phyloP scores from a whole-genome alignment of 2,888 invertebrate genomes.

The Cantharis lateralis region DNA sequence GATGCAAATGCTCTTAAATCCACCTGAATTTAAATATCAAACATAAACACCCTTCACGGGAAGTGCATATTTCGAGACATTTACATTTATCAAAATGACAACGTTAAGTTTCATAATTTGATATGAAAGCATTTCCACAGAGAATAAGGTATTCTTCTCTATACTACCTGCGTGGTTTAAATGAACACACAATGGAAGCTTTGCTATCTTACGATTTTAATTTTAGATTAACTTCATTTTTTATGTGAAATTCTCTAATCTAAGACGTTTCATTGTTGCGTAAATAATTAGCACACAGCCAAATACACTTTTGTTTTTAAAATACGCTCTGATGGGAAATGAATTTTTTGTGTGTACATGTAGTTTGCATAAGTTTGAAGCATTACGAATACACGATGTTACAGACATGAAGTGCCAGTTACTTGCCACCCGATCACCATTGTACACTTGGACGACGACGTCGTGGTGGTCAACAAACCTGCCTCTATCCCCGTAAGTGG shows the following conservation, averaged over 20 bases:
- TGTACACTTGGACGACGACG: slow-evolving; percentile 97
- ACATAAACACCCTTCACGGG: neutral
- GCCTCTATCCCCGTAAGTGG: slow-evolving; percentile 99
- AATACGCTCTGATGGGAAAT: slow-evolving; percentile 1
- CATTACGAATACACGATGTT: slow-evolving; percentile 55
- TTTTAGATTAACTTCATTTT: neutral
- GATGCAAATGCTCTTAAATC: neutral
- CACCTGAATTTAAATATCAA: neutral
- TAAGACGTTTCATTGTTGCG: neutral
- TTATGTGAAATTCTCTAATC: neutral
- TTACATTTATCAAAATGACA: neutral
- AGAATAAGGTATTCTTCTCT: neutral
- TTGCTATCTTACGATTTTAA: neutral
- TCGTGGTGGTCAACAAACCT: slow-evolving; percentile 99
- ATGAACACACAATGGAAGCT: neutral
- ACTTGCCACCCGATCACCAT: slow-evolving; percentile 95
- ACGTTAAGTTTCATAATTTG: neutral
- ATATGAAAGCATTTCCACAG: neutral
- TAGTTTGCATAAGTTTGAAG: neutral
- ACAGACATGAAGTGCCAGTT: slow-evolving; percentile 99
- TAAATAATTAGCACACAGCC: neutral
- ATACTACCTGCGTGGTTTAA: neutral
- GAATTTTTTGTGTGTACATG: neutral
- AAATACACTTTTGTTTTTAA: neutral
- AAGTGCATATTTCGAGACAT: neutral